phyloP scores from a whole-genome alignment of 1,140 invertebrate genomes.

The Apis cerana region DNA sequence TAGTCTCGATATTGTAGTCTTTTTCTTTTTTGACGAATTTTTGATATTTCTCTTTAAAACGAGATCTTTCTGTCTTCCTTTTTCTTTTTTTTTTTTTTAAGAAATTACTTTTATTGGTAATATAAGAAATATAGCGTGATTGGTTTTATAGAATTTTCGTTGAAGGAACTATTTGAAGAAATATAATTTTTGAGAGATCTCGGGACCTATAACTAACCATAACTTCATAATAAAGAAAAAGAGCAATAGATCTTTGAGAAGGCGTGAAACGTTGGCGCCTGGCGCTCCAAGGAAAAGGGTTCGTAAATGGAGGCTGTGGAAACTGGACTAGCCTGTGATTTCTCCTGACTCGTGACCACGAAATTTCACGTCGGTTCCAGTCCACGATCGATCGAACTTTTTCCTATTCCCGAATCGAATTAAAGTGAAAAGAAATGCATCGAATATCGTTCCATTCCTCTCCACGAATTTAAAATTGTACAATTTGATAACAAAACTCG shows the following conservation, averaged over 20 bases:
- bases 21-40: background rate
- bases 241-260: constrained; percentile 44
- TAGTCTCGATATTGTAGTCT: background rate
- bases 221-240: constrained; percentile 45
- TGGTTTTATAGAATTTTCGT: background rate
- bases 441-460: constrained; percentile 1
- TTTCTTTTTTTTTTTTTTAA: background rate
- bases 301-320: constrained; percentile 57
- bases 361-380: constrained; percentile 33
- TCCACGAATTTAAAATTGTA: background rate
- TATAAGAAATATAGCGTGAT: background rate
- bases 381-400: background rate
- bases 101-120: background rate
- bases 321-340: constrained; percentile 50
- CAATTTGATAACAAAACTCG: no score
- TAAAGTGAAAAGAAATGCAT: background rate
- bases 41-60: background rate
- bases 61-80: background rate
- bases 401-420: background rate
- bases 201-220: constrained; percentile 33
- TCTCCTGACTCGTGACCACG: constrained; percentile 29
- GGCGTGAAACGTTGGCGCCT: constrained; percentile 75
- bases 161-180: background rate
- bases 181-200: constrained; percentile 32
- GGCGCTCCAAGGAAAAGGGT: constrained; percentile 71